Percentiles rank a stretch among this genome's conserved stretches.
Conservation (phyloP, 2,113 vertebrate genomes). For the Psophia crepitans region DNA sequence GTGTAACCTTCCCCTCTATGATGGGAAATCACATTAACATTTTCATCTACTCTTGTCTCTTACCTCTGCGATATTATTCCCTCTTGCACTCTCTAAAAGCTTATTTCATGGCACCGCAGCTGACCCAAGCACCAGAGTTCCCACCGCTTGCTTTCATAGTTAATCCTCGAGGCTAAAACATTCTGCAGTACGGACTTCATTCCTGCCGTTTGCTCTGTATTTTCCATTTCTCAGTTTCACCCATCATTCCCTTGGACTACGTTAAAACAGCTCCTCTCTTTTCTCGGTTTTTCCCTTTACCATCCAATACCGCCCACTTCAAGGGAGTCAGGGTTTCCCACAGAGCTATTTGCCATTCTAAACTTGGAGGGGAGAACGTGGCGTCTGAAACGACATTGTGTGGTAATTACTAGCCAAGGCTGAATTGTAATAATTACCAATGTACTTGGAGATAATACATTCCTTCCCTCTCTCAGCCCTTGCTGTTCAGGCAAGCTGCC, state of each 20-base stretch:
- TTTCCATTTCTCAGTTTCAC: constrained; percentile 34
- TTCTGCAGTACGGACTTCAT: background rate
- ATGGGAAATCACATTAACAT: background rate
- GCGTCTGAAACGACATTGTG: background rate
- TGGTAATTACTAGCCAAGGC: background rate
- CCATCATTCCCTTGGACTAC: background rate
- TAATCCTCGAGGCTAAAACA: background rate
- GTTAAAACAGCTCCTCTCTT: background rate
- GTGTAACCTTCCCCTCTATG: background rate
- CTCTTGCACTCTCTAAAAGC: background rate
- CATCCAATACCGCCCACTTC: background rate
- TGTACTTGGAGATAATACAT: background rate
- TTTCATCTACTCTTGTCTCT: background rate
- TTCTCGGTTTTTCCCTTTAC: background rate
- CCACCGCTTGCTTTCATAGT: background rate
- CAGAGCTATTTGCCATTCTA: background rate
- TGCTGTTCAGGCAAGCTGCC: background rate
- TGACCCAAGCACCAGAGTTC: background rate
- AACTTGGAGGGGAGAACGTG: background rate
- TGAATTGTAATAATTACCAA: background rate
- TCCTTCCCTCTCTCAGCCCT: background rate
- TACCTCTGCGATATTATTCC: background rate
- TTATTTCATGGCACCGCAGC: background rate
- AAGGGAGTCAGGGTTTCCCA: background rate
- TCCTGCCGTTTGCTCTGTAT: background rate